Percentiles rank a stretch among this genome's conserved stretches.
Conservation (phyloP, 2,797 vertebrate genomes). For the Sarcoramphus papa region DNA sequence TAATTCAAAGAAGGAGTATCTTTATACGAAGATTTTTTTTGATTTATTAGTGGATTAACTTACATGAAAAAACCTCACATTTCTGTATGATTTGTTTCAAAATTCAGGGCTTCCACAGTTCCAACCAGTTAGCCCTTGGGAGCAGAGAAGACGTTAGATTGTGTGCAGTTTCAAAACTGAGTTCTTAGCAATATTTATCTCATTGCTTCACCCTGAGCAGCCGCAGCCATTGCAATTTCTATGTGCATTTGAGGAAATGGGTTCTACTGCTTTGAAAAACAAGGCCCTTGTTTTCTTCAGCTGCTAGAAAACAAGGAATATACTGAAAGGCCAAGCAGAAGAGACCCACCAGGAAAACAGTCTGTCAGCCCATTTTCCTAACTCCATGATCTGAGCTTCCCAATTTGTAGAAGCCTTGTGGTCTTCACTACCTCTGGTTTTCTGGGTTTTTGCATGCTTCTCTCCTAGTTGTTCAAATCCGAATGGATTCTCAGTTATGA, state of each 20-base stretch:
- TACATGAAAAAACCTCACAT: not conserved
- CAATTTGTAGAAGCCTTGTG: not conserved
- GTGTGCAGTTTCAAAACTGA: not conserved
- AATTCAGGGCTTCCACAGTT: not conserved
- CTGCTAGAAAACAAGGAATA: not conserved
- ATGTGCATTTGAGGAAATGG: not conserved
- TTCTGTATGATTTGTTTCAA: conserved; percentile 38
- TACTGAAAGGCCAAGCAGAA: not conserved
- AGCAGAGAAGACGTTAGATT: not conserved
- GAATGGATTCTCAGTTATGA: not conserved
- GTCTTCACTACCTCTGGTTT: not conserved
- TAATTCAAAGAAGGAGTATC: not conserved
- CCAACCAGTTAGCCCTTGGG: not conserved
- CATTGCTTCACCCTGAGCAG: not conserved
- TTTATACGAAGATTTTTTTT: not conserved
- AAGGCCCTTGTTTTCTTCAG: too few relatives aligned
- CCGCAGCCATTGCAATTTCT: not conserved
- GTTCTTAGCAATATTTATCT: not conserved
- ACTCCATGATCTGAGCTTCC: not conserved
- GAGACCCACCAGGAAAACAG: not conserved
- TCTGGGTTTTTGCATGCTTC: not conserved
- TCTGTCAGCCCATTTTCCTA: not conserved
- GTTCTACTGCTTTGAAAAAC: not conserved
- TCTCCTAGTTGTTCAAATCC: not conserved
- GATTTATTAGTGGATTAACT: conserved; percentile 15